These are phyloP conservation scores for Pogona vitticeps DNA, from an alignment of 2,113 vertebrate genomes.

Conservation along the genomic window DNA sequence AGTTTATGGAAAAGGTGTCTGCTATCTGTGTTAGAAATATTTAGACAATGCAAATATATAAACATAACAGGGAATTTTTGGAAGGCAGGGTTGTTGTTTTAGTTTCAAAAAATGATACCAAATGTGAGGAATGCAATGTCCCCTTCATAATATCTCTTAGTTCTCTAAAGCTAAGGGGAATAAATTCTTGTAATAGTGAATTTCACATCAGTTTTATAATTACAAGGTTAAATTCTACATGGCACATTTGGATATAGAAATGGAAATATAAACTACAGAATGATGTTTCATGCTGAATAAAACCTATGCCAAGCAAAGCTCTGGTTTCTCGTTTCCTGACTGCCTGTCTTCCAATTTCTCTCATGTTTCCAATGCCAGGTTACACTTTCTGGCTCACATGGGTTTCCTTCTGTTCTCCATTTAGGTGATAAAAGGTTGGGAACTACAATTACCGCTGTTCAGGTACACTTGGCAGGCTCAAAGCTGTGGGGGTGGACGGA, in stretches of 20 bases:
- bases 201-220: conserved; percentile 62
- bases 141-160: conserved; percentile 36
- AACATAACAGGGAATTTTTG: conserved; percentile 1
- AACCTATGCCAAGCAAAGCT: conserved; percentile 68
- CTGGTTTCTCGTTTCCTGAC: conserved; percentile 65
- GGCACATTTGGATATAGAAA: conserved; percentile 69
- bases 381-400: conserved; percentile 51
- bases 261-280: conserved; percentile 72
- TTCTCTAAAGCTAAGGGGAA: conserved; percentile 35
- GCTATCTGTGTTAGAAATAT: conserved; percentile 16
- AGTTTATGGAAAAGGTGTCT: conserved; percentile 26
- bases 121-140: conserved; percentile 37
- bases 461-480: conserved; percentile 35
- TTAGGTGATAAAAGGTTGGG: conserved; percentile 56
- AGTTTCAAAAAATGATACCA: conserved; percentile 5
- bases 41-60: conserved; percentile 12
- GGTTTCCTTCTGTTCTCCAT: conserved; percentile 51
- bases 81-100: background rate
- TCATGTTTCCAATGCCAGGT: conserved; percentile 64
- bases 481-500: background rate
- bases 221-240: conserved; percentile 58
- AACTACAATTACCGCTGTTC: conserved; percentile 41
- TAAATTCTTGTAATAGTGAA: conserved; percentile 36
- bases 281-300: conserved; percentile 69
- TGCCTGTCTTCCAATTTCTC: conserved; percentile 65